These are phyloP conservation scores for Ibycter americanus DNA, from an alignment of 2,797 vertebrate genomes.

Conservation along the genomic window DNA sequence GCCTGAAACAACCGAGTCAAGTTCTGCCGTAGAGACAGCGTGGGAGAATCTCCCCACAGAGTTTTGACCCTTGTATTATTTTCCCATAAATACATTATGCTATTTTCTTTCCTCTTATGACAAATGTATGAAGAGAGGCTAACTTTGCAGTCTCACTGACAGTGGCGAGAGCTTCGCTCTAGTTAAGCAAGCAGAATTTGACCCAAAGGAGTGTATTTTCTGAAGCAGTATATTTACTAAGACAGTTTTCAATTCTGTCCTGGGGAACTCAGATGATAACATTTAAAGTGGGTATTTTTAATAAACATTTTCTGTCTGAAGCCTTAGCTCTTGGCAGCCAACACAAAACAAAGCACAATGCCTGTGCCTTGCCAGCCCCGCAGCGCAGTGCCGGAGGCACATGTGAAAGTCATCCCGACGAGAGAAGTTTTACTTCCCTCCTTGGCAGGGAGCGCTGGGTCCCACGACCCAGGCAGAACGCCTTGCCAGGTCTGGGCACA, in stretches of 20 bases:
- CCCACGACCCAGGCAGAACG: neutral
- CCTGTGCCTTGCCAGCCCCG: neutral
- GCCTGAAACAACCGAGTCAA: neutral
- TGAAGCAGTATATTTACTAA: neutral
- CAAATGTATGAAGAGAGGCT: neutral
- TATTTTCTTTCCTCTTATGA: neutral
- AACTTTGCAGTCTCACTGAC: neutral
- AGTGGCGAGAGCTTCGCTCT: neutral
- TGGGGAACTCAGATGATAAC: neutral
- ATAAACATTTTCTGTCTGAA: constrained; percentile 8
- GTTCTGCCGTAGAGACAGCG: neutral
- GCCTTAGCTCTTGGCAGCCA: neutral
- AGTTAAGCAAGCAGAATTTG: neutral
- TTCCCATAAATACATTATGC: neutral
- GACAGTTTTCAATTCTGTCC: neutral
- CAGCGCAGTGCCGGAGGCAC: neutral
- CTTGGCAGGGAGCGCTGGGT: neutral
- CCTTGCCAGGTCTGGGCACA: neutral
- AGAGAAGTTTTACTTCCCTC: neutral
- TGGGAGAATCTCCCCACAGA: neutral
- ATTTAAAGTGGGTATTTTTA: neutral
- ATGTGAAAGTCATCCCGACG: neutral
- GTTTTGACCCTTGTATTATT: neutral
- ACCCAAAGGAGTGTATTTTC: neutral
- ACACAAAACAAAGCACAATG: constrained; percentile 18